phyloP scores from a whole-genome alignment of 2,113 vertebrate species.

The Trochalopteron elliotii region DNA sequence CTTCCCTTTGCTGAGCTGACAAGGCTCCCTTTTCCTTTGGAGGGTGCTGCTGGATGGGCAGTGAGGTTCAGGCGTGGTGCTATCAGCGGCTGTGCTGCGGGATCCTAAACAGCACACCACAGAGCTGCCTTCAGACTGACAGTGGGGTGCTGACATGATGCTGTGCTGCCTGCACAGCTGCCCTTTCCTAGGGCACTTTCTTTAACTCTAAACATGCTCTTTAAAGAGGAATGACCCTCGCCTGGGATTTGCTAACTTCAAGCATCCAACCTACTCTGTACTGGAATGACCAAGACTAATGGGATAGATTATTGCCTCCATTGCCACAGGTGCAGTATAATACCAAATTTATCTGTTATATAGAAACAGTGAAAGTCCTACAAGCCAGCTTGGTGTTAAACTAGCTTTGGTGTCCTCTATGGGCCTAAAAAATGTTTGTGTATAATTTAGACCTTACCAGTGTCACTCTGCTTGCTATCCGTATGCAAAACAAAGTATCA shows the following conservation, averaged over 20 bases:
- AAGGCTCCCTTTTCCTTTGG: background rate
- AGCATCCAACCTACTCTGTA: background rate
- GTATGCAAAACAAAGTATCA: background rate
- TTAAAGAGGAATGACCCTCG: background rate
- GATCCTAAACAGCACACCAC: background rate
- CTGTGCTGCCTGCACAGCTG: background rate
- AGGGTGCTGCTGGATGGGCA: background rate
- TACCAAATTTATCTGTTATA: background rate
- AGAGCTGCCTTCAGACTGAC: background rate
- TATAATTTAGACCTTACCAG: background rate
- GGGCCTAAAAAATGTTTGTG: background rate
- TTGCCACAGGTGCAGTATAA: background rate
- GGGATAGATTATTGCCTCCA: background rate
- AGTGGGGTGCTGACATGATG: accelerated
- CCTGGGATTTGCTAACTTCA: background rate
- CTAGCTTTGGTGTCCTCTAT: background rate
- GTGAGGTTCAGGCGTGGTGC: accelerated
- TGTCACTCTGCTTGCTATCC: background rate
- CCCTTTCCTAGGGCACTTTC: background rate
- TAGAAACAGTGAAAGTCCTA: background rate
- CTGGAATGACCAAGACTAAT: background rate
- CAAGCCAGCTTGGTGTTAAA: background rate
- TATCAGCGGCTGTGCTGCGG: accelerated
- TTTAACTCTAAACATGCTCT: background rate
- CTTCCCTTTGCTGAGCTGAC: background rate